A percentile compares a stretch with the other conserved stretches of the same genome.
Evolutionary conservation across 2,797 vertebrate species (phyloP).

Genomic region (Arnoldichthys spilopterus): DNA sequence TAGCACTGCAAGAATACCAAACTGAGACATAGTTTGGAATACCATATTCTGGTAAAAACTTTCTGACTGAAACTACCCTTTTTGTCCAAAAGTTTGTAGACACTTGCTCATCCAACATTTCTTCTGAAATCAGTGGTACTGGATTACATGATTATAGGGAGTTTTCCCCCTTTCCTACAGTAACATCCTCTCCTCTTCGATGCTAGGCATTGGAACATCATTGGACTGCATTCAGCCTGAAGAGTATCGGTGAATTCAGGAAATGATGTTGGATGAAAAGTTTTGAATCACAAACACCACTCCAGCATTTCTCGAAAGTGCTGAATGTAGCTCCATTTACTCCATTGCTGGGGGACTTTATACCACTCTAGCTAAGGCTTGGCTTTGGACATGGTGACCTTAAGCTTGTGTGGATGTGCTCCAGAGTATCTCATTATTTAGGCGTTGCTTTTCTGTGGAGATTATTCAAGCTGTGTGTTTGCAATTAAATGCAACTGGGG

Average conservation of each 20-base stretch:
- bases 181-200: not conserved
- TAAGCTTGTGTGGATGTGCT: too few relatives aligned
- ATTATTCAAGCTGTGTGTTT: too few relatives aligned
- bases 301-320: too few relatives aligned
- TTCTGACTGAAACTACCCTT: constrained; percentile 4
- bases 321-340: too few relatives aligned
- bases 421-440: too few relatives aligned
- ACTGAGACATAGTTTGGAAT: constrained; percentile 15
- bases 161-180: not conserved
- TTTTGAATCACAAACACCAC: too few relatives aligned
- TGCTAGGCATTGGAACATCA: not conserved
- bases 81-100: not conserved
- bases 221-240: not conserved
- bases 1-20: constrained; percentile 40
- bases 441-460: too few relatives aligned
- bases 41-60: constrained; percentile 29
- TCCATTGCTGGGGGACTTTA: too few relatives aligned
- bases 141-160: too few relatives aligned
- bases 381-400: too few relatives aligned
- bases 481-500: too few relatives aligned
- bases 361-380: too few relatives aligned
- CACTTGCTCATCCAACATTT: not conserved
- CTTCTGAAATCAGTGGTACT: not conserved
- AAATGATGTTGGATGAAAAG: not conserved
- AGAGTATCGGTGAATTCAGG: not conserved